These are phyloP conservation scores for Charina bottae DNA, from an alignment of 2,113 vertebrate species.

Conservation along the genomic window DNA sequence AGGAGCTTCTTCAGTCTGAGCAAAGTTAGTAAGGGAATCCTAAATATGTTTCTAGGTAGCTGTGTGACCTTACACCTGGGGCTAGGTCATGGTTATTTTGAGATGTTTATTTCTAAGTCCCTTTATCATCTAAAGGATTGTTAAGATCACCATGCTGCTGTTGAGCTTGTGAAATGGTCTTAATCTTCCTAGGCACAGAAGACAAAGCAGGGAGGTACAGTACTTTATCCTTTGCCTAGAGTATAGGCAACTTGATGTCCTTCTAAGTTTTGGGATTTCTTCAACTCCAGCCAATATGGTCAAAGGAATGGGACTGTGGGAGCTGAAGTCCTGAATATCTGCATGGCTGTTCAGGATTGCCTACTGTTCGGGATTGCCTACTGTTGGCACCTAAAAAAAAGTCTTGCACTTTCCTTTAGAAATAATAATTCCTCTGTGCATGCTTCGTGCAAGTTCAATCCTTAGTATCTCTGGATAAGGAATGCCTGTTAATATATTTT, in stretches of 20 bases:
- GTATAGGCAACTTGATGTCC: background rate
- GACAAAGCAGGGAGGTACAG: too few relatives aligned
- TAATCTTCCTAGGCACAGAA: too few relatives aligned
- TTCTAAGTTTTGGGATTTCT: background rate
- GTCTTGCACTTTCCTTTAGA: background rate
- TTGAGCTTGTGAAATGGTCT: too few relatives aligned
- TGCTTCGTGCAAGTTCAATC: background rate
- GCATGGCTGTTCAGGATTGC: background rate
- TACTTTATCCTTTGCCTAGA: conserved; percentile 6
- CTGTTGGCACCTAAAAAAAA: background rate
- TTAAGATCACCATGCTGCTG: too few relatives aligned
- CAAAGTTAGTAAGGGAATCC: too few relatives aligned
- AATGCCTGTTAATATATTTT: background rate
- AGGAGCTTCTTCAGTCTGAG: too few relatives aligned
- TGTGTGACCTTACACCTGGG: too few relatives aligned
- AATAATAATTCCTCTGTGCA: background rate
- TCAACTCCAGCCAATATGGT: background rate
- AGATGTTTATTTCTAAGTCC: too few relatives aligned
- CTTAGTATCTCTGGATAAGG: background rate
- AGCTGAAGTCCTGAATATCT: background rate
- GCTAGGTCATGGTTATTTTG: too few relatives aligned
- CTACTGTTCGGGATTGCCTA: background rate
- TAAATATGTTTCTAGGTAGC: too few relatives aligned
- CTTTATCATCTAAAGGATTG: too few relatives aligned
- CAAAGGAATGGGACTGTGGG: background rate